Percentiles rank a stretch among this genome's conserved stretches.
Conservation (phyloP, 2,113 vertebrate genomes). For the Eretmochelys imbricata region DNA sequence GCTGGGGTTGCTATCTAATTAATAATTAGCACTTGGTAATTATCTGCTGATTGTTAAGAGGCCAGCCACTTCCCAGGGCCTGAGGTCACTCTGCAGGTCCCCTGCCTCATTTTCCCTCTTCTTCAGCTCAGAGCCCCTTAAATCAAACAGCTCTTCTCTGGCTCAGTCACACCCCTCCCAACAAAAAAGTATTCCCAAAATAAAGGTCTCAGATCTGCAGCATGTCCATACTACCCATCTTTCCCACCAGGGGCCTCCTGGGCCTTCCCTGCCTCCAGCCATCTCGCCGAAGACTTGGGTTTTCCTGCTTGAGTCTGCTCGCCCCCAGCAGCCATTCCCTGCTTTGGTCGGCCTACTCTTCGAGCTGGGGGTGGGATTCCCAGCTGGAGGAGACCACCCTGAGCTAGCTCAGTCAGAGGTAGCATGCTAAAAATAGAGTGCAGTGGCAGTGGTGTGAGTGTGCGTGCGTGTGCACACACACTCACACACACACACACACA, state of each 20-base stretch:
- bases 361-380: not conserved
- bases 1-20: not conserved
- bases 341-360: too few species aligned
- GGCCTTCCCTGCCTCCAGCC: not conserved
- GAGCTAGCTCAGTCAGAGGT: too few species aligned
- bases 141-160: not conserved
- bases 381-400: too few species aligned
- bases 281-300: not conserved
- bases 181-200: not conserved
- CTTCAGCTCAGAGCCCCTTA: not conserved
- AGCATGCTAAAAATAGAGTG: too few species aligned
- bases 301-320: not conserved
- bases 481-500: too few species aligned
- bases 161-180: not conserved
- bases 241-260: too few species aligned
- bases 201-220: not conserved
- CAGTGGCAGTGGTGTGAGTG: too few species aligned
- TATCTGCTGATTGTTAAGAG: not conserved
- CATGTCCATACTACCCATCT: not conserved
- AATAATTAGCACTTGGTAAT: not conserved
- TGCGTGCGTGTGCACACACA: too few species aligned
- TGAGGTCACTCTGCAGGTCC: not conserved
- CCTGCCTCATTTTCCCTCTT: not conserved
- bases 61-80: not conserved
- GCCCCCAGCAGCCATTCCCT: not conserved